Base-by-base conservation (phyloP, 2,888 invertebrate species). In the Pediacus dermestoides region DNA sequence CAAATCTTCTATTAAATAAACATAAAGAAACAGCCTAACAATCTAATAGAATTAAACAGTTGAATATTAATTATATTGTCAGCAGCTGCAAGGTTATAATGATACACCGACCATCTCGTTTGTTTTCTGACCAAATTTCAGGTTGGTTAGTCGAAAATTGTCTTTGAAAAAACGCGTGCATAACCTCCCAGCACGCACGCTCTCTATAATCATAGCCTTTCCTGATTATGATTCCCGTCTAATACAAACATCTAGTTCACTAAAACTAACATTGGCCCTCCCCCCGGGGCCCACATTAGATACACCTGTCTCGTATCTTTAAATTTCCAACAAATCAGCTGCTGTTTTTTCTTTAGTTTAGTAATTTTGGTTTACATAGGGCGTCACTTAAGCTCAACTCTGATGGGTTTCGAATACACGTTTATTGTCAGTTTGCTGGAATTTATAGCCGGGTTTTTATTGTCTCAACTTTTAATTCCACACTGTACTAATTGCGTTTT, bases 181-280 rank as follows among this genome's bases (percentile, higher is more conserved):
- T 23, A 23, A 23, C 23, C 23, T 9, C 23, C 23, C 23, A 10
- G 8, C 23, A 23, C 23, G 50, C 53, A 52, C 54, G 51, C 36
- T 47, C 57, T 55, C 57, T 58, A 57, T 63, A 63, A 63, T 63
- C 62, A 63, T 55, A 46, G 51, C 42, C 52, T 37, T 37, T 37
- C 43, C 48, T 56, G 55, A 60, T 60, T 57, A 61, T 52, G 51
- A 58, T 53, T 55, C 31, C 55, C 46, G 46, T 55, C 57, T 60
- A 64, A 56, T 61, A 55, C 61, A 63, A 64, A 64, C 63, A 64
- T 48, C 53, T 56, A 50, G 53, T 64, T 60, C 57, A 50, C 48
- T 51, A 58, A 63, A 63, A 63, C 60, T 58, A 63, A 64, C 64
- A 62, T 35, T 36, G 48, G 44, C 46, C 44, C 46, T 39, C 48